phyloP scores from a whole-genome alignment of 2,888 invertebrate species.

The Eupithecia exiguata region DNA sequence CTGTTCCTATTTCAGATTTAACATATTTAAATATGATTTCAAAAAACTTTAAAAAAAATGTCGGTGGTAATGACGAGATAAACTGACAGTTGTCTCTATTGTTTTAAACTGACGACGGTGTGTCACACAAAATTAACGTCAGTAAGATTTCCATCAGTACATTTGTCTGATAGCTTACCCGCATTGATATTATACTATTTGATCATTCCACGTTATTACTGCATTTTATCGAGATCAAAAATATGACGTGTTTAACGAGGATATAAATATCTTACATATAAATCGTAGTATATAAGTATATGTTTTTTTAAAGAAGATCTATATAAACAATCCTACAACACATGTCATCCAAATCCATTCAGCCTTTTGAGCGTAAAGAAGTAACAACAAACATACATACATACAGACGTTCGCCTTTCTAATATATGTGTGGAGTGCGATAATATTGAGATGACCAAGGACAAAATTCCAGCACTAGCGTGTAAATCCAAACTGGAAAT shows the following conservation, averaged over 20 bases:
- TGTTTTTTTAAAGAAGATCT: no score
- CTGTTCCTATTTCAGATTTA: no score
- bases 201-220: not conserved
- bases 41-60: no score
- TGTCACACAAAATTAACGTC: not conserved
- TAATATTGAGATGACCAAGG: constrained; percentile 8
- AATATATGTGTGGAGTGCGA: not conserved
- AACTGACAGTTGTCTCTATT: not conserved
- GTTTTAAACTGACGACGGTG: no score
- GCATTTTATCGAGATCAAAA: not conserved
- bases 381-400: not conserved
- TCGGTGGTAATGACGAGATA: not conserved
- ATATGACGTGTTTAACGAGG: not conserved
- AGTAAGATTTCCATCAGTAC: no score
- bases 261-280: no score
- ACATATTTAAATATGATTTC: no score
- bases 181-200: no score
- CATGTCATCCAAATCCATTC: not conserved
- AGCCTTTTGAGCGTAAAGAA: not conserved
- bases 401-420: not conserved
- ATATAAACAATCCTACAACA: not conserved
- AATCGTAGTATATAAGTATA: no score
- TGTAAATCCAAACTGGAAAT: constrained; percentile 30
- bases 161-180: no score
- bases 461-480: constrained; percentile 14